Conservation (phyloP, 1,140 invertebrate species). For the Drosophila virilis region DNA sequence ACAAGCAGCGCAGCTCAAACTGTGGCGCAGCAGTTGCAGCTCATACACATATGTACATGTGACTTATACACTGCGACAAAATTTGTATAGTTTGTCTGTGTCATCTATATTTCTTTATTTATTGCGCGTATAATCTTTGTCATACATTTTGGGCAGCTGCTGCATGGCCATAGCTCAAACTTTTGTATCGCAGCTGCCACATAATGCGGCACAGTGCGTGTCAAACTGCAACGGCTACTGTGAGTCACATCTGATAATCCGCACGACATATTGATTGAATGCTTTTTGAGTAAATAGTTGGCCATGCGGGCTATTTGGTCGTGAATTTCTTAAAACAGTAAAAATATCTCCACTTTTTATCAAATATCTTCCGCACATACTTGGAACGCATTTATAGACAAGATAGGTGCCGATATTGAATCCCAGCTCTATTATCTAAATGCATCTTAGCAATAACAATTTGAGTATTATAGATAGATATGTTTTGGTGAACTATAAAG, state of each 20-base stretch:
- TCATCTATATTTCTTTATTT: not conserved
- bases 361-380: no score
- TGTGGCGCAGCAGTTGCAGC: not conserved
- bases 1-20: constrained; percentile 1
- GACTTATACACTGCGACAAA: constrained; percentile 18
- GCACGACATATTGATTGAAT: not conserved
- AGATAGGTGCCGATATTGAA: no score
- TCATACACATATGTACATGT: no score
- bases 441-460: no score
- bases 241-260: constrained; percentile 12
- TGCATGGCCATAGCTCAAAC: constrained; percentile 31
- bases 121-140: not conserved
- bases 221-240: constrained; percentile 18
- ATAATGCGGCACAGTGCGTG: constrained; percentile 8
- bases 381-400: no score
- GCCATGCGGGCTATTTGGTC: no score
- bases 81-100: constrained; percentile 15
- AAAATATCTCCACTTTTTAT: no score
- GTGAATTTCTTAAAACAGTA: no score
- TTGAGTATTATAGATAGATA: no score
- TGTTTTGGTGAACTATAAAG: no score
- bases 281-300: not conserved
- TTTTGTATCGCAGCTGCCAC: constrained; percentile 5
- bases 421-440: no score
- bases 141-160: constrained; percentile 30